Conservation (phyloP, 2,888 invertebrate species). For the Drosophila nr. perissopoda region DNA sequence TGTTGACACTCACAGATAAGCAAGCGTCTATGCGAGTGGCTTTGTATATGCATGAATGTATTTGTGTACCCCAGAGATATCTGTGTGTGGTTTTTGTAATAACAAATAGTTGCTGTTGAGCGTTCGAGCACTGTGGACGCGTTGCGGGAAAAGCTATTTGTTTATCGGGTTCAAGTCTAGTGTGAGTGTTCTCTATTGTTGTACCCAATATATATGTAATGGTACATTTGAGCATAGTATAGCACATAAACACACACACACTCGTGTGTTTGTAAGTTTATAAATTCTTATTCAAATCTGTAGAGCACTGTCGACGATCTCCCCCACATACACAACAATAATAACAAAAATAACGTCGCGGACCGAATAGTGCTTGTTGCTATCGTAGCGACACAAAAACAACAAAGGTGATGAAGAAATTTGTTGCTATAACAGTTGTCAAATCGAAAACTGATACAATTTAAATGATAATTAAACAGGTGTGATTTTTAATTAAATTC, state of each 20-base stretch:
- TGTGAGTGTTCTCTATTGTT: slow-evolving; percentile 57
- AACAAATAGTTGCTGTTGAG: slow-evolving; percentile 67
- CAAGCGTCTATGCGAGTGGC: neutral
- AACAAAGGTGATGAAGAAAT: slow-evolving; percentile 6
- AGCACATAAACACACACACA: neutral
- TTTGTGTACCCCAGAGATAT: slow-evolving; percentile 13
- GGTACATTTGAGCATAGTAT: slow-evolving; percentile 5
- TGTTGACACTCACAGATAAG: slow-evolving; percentile 62
- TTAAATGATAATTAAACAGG: slow-evolving; percentile 44
- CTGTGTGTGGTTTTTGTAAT: slow-evolving; percentile 45
- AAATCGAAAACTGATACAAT: slow-evolving; percentile 35
- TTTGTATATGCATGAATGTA: neutral
- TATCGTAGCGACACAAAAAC: slow-evolving; percentile 10
- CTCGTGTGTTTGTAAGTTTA: slow-evolving; percentile 24
- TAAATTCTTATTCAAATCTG: slow-evolving; percentile 37
- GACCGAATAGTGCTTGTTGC: slow-evolving; percentile 16
- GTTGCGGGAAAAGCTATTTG: slow-evolving; percentile 35
- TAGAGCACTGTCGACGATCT: slow-evolving; percentile 4
- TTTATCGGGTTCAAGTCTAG: slow-evolving; percentile 35
- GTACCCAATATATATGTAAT: slow-evolving; percentile 20
- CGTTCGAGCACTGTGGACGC: slow-evolving; percentile 61
- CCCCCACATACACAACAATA: slow-evolving; percentile 6
- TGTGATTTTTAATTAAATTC: slow-evolving; percentile 32
- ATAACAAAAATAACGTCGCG: slow-evolving; percentile 6
- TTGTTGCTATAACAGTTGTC: slow-evolving; percentile 27